Evolutionary conservation across 2,113 vertebrate genomes (phyloP).

Genomic region (Monarcha castaneiventris): DNA sequence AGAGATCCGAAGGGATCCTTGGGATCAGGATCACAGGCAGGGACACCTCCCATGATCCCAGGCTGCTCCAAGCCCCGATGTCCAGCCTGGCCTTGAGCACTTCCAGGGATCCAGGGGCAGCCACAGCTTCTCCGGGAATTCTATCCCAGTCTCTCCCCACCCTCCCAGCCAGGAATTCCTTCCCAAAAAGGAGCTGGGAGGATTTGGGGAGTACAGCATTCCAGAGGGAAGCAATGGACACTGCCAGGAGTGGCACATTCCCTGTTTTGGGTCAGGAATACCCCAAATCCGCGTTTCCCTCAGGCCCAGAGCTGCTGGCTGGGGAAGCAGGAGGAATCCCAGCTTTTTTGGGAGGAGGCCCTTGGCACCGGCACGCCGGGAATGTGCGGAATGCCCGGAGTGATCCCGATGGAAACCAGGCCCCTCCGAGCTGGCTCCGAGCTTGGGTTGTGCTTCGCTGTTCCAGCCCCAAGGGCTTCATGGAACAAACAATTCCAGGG

Average conservation of each 20-base stretch:
- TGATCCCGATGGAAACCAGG: background rate
- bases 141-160: background rate
- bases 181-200: fast-evolving
- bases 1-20: background rate
- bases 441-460: background rate
- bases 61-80: background rate
- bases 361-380: background rate
- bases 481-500: background rate
- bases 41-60: fast-evolving
- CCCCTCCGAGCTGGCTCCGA: background rate
- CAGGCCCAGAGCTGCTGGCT: fast-evolving
- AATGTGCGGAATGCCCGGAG: background rate
- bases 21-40: background rate
- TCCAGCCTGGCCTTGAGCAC: background rate
- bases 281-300: background rate
- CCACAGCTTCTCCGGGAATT: background rate
- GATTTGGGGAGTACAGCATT: background rate
- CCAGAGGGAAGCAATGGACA: fast-evolving
- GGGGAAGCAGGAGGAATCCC: background rate
- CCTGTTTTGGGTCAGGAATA: background rate
- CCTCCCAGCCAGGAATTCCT: background rate
- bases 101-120: background rate
- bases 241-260: background rate
- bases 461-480: background rate
- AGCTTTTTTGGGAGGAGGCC: background rate